Evolutionary conservation across 2,797 vertebrate species (phyloP).

Genomic region (Scarus forsteni): DNA sequence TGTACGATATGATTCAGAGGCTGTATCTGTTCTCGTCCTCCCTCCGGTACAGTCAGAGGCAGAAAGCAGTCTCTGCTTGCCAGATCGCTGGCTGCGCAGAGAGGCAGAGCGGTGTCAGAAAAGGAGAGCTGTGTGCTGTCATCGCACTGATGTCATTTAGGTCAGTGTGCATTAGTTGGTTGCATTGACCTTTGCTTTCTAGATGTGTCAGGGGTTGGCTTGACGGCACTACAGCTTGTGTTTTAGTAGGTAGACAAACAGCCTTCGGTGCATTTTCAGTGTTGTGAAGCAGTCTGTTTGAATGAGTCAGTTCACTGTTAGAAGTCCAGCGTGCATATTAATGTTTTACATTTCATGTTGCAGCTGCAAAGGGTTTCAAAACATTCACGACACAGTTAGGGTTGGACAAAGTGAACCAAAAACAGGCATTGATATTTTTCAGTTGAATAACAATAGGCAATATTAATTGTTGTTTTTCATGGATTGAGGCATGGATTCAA

Average conservation of each 20-base stretch:
- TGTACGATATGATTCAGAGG: slow-evolving; percentile 80
- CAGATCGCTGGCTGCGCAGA: slow-evolving; percentile 73
- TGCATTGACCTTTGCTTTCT: slow-evolving; percentile 75
- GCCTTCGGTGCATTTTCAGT: slow-evolving; percentile 38
- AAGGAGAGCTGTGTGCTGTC: slow-evolving; percentile 69
- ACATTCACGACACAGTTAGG: no score
- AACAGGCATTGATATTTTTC: no score
- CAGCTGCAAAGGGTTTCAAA: neutral
- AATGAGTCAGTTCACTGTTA: slow-evolving; percentile 45
- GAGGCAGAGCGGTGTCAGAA: slow-evolving; percentile 66
- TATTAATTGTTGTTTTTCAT: no score
- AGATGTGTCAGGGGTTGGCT: slow-evolving; percentile 58
- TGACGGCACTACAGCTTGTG: slow-evolving; percentile 43
- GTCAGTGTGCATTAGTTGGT: slow-evolving; percentile 69
- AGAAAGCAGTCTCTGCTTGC: slow-evolving; percentile 66
- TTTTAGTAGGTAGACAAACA: slow-evolving; percentile 52
- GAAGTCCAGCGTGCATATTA: slow-evolving; percentile 27
- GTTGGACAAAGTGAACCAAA: no score
- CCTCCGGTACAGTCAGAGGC: slow-evolving; percentile 74
- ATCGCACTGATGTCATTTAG: slow-evolving; percentile 77
- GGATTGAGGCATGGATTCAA: no score
- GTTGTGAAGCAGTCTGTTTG: slow-evolving; percentile 27
- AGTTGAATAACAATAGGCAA: no score
- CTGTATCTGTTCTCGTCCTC: slow-evolving; percentile 78
- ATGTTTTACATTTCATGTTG: neutral